These are phyloP conservation scores for Remorina albescens DNA, from an alignment of 2,797 vertebrate genomes.

Conservation along the genomic window DNA sequence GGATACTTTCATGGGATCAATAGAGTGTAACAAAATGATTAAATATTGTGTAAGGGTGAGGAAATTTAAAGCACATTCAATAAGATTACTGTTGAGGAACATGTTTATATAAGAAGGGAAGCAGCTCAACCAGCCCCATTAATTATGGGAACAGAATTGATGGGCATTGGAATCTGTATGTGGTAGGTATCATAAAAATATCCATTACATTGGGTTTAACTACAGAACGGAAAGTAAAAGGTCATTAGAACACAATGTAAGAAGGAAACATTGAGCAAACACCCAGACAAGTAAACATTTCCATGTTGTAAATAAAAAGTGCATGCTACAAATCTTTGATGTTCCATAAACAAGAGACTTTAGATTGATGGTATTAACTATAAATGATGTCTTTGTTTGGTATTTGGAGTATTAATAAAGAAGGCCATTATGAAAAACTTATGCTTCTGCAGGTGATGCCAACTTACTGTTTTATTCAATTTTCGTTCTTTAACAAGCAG, in stretches of 20 bases:
- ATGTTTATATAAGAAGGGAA: neutral
- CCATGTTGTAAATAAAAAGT: neutral
- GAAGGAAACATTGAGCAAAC: neutral
- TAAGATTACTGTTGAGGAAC: slow-evolving; percentile 1
- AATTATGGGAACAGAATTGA: neutral
- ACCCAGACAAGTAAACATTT: neutral
- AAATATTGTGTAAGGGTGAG: neutral
- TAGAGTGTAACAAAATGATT: slow-evolving; percentile 10
- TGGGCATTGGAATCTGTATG: neutral
- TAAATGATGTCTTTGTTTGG: slow-evolving; percentile 4
- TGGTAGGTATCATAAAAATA: neutral
- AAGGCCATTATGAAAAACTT: neutral
- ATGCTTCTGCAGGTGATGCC: slow-evolving; percentile 16
- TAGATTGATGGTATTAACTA: slow-evolving; percentile 2
- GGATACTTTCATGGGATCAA: slow-evolving; percentile 3
- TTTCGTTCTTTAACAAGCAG: slow-evolving; percentile 25
- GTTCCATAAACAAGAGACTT: slow-evolving; percentile 11
- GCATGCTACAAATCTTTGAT: slow-evolving; percentile 11
- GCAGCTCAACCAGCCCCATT: neutral
- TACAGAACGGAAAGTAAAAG: neutral
- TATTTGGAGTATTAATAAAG: neutral
- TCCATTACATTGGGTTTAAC: neutral
- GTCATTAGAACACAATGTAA: neutral
- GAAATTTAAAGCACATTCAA: neutral
- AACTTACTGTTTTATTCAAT: slow-evolving; percentile 2